Evolutionary conservation across 2,797 vertebrate species (phyloP).

Genomic region (Trematocara caparti): DNA sequence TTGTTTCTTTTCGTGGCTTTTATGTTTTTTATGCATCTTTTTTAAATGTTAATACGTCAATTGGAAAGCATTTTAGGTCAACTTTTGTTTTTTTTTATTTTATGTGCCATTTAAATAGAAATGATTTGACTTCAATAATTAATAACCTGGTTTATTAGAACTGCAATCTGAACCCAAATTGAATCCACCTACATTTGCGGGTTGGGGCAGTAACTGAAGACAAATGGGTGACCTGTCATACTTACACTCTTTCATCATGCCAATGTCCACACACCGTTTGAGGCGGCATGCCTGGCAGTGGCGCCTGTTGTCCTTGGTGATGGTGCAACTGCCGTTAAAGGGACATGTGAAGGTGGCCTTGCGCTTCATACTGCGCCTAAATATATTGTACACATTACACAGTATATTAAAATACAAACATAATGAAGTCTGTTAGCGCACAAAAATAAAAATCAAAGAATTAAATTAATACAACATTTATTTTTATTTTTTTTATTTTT

Average conservation of each 20-base stretch:
- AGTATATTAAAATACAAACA: background rate
- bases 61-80: background rate
- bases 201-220: background rate
- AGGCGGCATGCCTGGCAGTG: constrained; percentile 97
- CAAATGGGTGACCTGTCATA: constrained; percentile 64
- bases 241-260: constrained; percentile 90
- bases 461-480: background rate
- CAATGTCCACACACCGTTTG: constrained; percentile 85
- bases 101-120: background rate
- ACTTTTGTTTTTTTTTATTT: no score
- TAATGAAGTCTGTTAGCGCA: background rate
- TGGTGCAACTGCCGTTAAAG: constrained; percentile 89
- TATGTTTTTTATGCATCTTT: background rate
- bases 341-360: constrained; percentile 93
- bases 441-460: background rate
- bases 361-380: constrained; percentile 95
- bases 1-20: background rate
- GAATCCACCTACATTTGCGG: background rate
- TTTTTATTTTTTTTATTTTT: background rate
- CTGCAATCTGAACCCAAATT: background rate
- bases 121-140: background rate
- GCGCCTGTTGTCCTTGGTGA: constrained; percentile 98
- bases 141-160: background rate
- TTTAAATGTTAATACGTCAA: background rate
- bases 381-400: constrained; percentile 7